phyloP scores from a whole-genome alignment of 2,888 invertebrate genomes.

The Hypselothyrea guttata region DNA sequence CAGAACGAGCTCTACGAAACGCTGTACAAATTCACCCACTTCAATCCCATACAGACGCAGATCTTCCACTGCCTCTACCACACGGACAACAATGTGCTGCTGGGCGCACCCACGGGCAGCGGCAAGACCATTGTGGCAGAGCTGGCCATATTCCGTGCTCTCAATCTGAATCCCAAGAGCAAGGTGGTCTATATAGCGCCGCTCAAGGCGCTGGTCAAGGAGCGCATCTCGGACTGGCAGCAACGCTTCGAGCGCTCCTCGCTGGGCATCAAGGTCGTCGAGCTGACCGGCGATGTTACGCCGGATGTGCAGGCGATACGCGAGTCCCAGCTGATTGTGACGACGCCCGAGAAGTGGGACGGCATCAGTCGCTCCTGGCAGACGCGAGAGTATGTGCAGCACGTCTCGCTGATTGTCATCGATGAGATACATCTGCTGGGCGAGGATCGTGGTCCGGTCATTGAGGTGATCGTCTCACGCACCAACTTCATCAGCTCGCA shows the following conservation, averaged over 20 bases:
- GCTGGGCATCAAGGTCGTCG: slow-evolving; percentile 92
- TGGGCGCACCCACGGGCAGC: slow-evolving; percentile 93
- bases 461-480: slow-evolving; percentile 98
- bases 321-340: slow-evolving; percentile 95
- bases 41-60: slow-evolving; percentile 99
- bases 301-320: slow-evolving; percentile 92
- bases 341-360: slow-evolving; percentile 99
- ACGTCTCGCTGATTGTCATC: slow-evolving; percentile 95
- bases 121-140: slow-evolving; percentile 99
- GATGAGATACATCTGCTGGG: slow-evolving; percentile 99
- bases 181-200: slow-evolving; percentile 99
- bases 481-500: slow-evolving; percentile 97
- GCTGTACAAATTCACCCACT: slow-evolving; percentile 95
- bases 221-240: slow-evolving; percentile 98
- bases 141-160: slow-evolving; percentile 96
- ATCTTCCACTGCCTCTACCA: slow-evolving; percentile 98
- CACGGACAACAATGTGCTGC: slow-evolving; percentile 94
- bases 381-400: slow-evolving; percentile 95
- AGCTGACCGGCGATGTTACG: slow-evolving; percentile 96
- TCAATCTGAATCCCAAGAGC: slow-evolving; percentile 89
- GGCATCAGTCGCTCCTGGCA: slow-evolving; percentile 99
- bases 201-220: slow-evolving; percentile 97
- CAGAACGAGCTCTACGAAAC: slow-evolving; percentile 89
- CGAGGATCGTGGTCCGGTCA: slow-evolving; percentile 92
- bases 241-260: slow-evolving; percentile 87